A percentile compares a stretch with the other conserved stretches of the same genome.
phyloP scores from a whole-genome alignment of 92 coral and sea anemone species.

The Heteractis magnifica region DNA sequence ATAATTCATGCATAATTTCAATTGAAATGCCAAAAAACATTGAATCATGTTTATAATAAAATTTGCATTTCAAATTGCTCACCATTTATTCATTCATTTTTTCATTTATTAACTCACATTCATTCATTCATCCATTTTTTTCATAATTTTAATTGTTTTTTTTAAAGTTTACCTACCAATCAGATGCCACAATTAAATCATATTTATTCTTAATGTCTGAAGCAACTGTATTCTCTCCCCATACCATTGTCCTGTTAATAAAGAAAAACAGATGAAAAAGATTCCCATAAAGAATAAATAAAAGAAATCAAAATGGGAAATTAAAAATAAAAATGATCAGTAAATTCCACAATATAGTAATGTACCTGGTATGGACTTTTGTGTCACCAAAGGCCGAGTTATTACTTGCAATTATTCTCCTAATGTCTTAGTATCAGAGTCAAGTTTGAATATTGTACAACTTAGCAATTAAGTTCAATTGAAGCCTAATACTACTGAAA shows the following conservation, averaged over 20 bases:
- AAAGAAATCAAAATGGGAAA: too few relatives aligned
- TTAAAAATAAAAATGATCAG: too few relatives aligned
- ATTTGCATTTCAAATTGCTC: neutral
- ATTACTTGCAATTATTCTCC: conserved; percentile 36
- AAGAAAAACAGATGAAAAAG: neutral
- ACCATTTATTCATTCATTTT: neutral
- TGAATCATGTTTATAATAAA: too few relatives aligned
- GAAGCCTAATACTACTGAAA: too few relatives aligned
- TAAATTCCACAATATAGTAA: neutral
- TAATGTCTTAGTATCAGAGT: conserved; percentile 33
- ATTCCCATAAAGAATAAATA: too few relatives aligned
- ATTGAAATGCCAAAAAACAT: too few relatives aligned
- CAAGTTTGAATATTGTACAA: neutral
- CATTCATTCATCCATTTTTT: neutral
- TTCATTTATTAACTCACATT: neutral
- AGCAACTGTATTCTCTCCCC: conserved; percentile 50
- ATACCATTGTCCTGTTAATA: conserved; percentile 42
- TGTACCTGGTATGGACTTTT: conserved; percentile 41
- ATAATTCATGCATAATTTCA: too few relatives aligned
- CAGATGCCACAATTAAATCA: conserved; percentile 75
- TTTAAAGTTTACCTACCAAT: conserved; percentile 51
- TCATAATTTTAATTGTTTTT: too few relatives aligned
- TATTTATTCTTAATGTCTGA: conserved; percentile 49
- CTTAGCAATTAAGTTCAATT: too few relatives aligned
- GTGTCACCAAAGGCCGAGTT: conserved; percentile 49